These are phyloP conservation scores for Neotoxoptera formosana DNA, from an alignment of 1,140 invertebrate species.

Conservation along the genomic window DNA sequence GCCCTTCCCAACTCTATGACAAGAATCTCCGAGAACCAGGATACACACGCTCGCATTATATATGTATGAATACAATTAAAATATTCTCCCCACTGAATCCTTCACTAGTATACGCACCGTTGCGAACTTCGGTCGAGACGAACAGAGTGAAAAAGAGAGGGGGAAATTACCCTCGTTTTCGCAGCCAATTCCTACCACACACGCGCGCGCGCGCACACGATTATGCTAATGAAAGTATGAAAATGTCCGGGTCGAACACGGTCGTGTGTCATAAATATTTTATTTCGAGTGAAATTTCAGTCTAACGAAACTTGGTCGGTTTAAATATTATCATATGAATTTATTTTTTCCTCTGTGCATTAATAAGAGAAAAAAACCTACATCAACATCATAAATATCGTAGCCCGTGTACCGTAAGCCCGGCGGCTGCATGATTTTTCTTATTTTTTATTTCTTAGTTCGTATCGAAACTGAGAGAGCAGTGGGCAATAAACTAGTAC, in stretches of 20 bases:
- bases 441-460: constrained; percentile 26
- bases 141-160: not conserved
- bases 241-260: constrained; percentile 24
- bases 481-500: constrained; percentile 17
- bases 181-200: constrained; percentile 16
- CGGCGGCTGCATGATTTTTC: constrained; percentile 8
- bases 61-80: constrained; percentile 43
- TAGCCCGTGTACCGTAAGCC: not conserved
- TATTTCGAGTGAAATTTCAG: constrained; percentile 45
- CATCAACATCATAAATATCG: constrained; percentile 39
- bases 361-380: not conserved
- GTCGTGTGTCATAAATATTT: constrained; percentile 54
- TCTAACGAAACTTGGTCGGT: constrained; percentile 10
- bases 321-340: constrained; percentile 19
- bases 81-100: not conserved
- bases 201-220: not conserved
- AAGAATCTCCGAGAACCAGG: constrained; percentile 28
- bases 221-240: constrained; percentile 49
- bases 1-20: constrained; percentile 33
- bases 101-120: not conserved
- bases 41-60: not conserved
- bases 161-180: constrained; percentile 48
- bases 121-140: not conserved
- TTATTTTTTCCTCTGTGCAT: constrained; percentile 26
- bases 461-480: not conserved